Evolutionary conservation across 2,797 vertebrate species (phyloP), one percentile per base, ranked within the genome.

Genomic region (Eleutherodactylus coqui): DNA sequence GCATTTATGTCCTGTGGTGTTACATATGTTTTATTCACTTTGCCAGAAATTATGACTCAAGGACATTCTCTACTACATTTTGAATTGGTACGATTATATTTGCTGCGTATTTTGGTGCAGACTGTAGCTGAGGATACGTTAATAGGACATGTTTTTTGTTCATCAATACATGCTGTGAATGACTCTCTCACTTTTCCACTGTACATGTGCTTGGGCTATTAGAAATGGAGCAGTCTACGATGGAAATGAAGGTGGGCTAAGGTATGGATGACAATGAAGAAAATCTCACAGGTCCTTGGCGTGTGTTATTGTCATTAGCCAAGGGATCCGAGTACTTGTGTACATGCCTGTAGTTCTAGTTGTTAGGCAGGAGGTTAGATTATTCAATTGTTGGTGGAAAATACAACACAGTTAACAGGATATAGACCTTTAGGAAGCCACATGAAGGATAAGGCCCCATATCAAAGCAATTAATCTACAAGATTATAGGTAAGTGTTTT

Each of bases 181-280:
- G 78, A 75, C 78, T 45, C 55, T 38, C 81, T 81, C 53, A 53
- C 29, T 51, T 81, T 86, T 86, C 85, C 85, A 81, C 62, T 75
- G 51, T 64, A 81, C 85, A 86, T 81, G 43, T 86, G 85, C 70
- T 86, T 21, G 62, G 77, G 51, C 43, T 43, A 86, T 86, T 81
- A 80, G 53, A 86, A 47, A 14, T 73, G 41, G 78, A 81, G 85
- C n/a, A 34, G 19, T 53, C 29, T 76, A 76, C 79, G 55, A 72
- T 79, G 84, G 84, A 79, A 85, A 85, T 34, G 38, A 79, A 79
- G 75, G 84, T 85, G 84, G 84, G 75, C 55, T 79, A 75, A 58
- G 64, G 76, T 72, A 85, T 72, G 34, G 75, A 78, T 79, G 76
- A 79, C 84, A 55, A 85, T 58, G 34, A 78, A 79, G 76, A 85